Evolutionary conservation across 2,113 vertebrate genomes (phyloP), one percentile per base, ranked within the genome.

Genomic region (Tetrao urogallus): DNA sequence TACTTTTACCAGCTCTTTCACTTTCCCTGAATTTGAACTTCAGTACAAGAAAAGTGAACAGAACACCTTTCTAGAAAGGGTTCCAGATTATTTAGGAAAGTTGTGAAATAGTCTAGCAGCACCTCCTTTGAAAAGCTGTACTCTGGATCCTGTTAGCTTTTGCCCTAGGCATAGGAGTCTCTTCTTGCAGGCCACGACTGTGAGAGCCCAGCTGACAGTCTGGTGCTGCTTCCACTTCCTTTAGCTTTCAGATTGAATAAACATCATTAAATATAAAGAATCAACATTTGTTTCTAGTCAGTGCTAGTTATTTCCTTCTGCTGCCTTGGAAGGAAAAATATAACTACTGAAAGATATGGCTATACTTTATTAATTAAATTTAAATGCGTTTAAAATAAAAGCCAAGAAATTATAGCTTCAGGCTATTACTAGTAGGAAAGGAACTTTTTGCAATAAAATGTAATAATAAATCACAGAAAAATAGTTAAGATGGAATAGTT

Each of bases 251-350:
- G 32, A n/a, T 28, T 58, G 60, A 95, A 58, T 85, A 75, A 54
- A 80, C 76, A 88, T 73, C 77, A 74, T 58, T 93, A 92, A 76
- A 70, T 70, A 47, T 16, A 42, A 66, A 36, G 73, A 92, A 86
- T 43, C 17, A 94, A 64, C 18, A 80, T 87, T 95, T 89, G 65
- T 97, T 97, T 94, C 84, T 75, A 96, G 84, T 87, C 82, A 87
- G 60, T 93, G 69, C 52, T 86, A 72, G 58, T 76, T 81, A 79
- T 45, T 87, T 84, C 57, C 40, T 89, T 89, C 67, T 89, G 24
- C 85, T 90, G 45, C 48, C 11, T n/a, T 89, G 66, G 66, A 90
- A 73, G 40, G 66, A 93, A 76, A n/a, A 93, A n/a, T 58, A 65
- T 0, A 1, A 76, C 73, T 72, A 70, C 67, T 85, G 42, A 82